Evolutionary conservation across 1,140 invertebrate species (phyloP), one percentile per base, ranked within the genome.

Genomic region (Bombus superbus): DNA sequence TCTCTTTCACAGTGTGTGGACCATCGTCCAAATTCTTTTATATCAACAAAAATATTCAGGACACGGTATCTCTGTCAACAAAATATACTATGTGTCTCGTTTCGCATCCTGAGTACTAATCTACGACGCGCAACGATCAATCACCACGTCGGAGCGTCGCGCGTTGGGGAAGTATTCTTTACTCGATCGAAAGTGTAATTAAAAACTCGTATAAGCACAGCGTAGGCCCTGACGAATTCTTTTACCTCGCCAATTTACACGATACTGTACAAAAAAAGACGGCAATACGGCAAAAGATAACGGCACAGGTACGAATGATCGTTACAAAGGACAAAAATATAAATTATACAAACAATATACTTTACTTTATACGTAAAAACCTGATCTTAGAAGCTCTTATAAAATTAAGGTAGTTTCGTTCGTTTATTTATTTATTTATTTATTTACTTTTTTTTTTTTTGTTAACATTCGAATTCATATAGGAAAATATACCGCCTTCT

Each of bases 1-100:
- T 91, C 73, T 42, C 25, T 89, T 71, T 88, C 81, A 18, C n/a
- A 32, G n/a, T 66, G 64, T 35, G 64, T 66, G 13, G 75, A 92
- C 78, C 66, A 82, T 77, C 69, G 83, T 86, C 68, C 62, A 62
- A 59, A 68, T 64, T 85, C 81, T 53, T 84, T 68, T 69, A 89
- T 90, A 89, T 92, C 93, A 94, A 95, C 92, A 94, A 95, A 94
- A 95, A 94, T 95, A 94, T 92, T 87, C 92, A 88, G 91, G 91
- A 94, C 88, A 89, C 89, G 87, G 92, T 92, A 83, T 91, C 88
- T 93, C 82, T 94, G 86, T 89, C 92, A 94, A 94, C 91, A 93
- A 94, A 94, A 88, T 82, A 82, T 86, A 85, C 64, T 90, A 90
- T 87, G 72, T 85, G 47, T 86, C 80, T 88, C 53, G 86, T 83